Percentiles rank a stretch among this genome's conserved stretches.
Evolutionary conservation across 1,140 invertebrate genomes (phyloP).

Genomic region (Dreissena rostriformis): DNA sequence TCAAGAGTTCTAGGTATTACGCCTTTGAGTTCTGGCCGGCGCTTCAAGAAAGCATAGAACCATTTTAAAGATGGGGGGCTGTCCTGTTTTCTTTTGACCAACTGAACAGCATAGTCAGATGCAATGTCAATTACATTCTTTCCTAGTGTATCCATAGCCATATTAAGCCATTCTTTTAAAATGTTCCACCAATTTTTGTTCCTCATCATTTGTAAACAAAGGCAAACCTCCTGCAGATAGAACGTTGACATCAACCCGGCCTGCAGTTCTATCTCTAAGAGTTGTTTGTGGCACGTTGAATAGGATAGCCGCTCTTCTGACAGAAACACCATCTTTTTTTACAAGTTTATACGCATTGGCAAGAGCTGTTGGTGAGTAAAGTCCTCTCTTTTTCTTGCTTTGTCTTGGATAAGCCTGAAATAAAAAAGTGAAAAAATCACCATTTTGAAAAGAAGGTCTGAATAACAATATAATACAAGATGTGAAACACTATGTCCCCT

Average conservation of each 20-base stretch:
- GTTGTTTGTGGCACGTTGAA: constrained; percentile 11
- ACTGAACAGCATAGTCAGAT: constrained; percentile 27
- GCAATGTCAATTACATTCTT: constrained; percentile 13
- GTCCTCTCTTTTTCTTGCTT: too few species aligned
- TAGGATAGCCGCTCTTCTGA: neutral
- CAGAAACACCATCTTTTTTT: too few species aligned
- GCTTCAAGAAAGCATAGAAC: constrained; percentile 35
- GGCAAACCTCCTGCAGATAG: constrained; percentile 2
- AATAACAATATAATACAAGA: too few species aligned
- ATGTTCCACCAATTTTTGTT: constrained; percentile 9
- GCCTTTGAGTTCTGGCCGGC: constrained; percentile 34
- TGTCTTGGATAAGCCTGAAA: too few species aligned
- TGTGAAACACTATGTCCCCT: too few species aligned
- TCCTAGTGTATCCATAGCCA: constrained; percentile 13
- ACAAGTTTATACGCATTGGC: too few species aligned
- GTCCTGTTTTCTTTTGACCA: neutral
- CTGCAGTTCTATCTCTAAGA: neutral
- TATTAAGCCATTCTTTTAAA: constrained; percentile 25
- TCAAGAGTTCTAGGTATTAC: constrained; percentile 20
- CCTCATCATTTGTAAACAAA: constrained; percentile 9
- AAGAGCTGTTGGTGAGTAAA: too few species aligned
- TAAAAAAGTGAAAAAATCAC: too few species aligned
- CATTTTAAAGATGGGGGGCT: constrained; percentile 37
- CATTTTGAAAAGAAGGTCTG: too few species aligned
- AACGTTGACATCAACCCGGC: constrained; percentile 2